Evolutionary conservation across 2,113 vertebrate genomes (phyloP).

Genomic region (Cygnus buccinator): DNA sequence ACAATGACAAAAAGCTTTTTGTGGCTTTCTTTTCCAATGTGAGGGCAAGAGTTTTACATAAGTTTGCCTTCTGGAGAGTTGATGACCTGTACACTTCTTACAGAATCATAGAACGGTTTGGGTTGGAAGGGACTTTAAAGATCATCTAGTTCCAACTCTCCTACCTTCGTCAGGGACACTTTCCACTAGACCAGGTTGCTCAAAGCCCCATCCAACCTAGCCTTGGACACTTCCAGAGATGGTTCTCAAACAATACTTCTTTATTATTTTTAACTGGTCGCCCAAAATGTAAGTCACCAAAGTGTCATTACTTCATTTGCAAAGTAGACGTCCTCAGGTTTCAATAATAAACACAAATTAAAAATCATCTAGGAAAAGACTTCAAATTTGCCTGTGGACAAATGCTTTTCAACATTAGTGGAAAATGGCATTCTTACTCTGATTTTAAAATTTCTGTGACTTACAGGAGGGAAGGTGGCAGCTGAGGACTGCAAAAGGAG

Average conservation of each 20-base stretch:
- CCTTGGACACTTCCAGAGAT: too few species aligned
- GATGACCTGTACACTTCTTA: not conserved
- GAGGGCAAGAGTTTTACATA: not conserved
- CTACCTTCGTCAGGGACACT: too few species aligned
- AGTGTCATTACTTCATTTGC: not conserved
- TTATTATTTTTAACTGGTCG: not conserved
- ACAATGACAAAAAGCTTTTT: accelerated
- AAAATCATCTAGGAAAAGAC: not conserved
- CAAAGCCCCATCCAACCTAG: too few species aligned
- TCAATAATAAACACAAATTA: not conserved
- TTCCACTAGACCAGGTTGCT: too few species aligned
- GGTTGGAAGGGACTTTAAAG: too few species aligned
- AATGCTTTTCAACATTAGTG: not conserved
- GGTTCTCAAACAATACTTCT: not conserved
- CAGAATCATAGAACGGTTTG: too few species aligned
- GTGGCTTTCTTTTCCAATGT: not conserved
- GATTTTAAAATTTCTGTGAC: not conserved
- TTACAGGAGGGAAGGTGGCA: not conserved
- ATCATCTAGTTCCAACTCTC: too few species aligned
- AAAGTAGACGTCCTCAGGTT: not conserved
- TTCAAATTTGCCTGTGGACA: not conserved
- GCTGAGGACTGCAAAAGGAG: not conserved
- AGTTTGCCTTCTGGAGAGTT: not conserved
- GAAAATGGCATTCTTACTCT: not conserved
- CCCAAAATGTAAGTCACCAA: not conserved